phyloP scores from a whole-genome alignment of 2,113 vertebrate genomes.

The Monopterus albus region DNA sequence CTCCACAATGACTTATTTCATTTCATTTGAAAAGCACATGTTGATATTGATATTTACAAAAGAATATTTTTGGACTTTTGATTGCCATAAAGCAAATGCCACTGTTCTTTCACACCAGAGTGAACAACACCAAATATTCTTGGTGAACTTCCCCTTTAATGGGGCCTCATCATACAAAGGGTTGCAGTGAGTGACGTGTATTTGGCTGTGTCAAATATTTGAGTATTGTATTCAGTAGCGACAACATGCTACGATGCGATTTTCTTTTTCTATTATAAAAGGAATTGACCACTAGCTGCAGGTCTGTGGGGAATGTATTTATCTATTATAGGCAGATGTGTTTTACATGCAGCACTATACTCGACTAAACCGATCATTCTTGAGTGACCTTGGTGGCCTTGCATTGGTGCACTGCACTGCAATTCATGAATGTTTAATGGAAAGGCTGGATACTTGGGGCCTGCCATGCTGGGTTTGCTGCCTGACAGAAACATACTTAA shows the following conservation, averaged over 20 bases:
- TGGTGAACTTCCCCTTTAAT: no score
- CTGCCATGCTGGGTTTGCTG: conserved; percentile 61
- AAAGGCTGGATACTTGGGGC: conserved; percentile 62
- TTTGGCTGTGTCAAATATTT: conserved; percentile 17
- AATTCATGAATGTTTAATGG: conserved; percentile 81
- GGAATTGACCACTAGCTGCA: conserved; percentile 34
- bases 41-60: no score
- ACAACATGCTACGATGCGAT: conserved; percentile 28
- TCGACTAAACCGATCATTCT: conserved; percentile 61
- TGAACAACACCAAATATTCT: no score
- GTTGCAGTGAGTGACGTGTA: no score
- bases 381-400: conserved; percentile 79
- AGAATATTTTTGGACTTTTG: no score
- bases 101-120: no score
- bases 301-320: conserved; percentile 47
- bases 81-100: no score
- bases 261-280: conserved; percentile 45
- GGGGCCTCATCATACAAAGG: neutral
- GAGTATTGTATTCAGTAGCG: conserved; percentile 27
- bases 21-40: no score
- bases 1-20: no score
- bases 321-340: conserved; percentile 49
- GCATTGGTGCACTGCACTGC: conserved; percentile 68
- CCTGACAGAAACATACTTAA: conserved; percentile 64
- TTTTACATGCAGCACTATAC: conserved; percentile 45